phyloP scores from a whole-genome alignment of 2,113 vertebrate genomes.

The Rhinopomastus cyanomelas region DNA sequence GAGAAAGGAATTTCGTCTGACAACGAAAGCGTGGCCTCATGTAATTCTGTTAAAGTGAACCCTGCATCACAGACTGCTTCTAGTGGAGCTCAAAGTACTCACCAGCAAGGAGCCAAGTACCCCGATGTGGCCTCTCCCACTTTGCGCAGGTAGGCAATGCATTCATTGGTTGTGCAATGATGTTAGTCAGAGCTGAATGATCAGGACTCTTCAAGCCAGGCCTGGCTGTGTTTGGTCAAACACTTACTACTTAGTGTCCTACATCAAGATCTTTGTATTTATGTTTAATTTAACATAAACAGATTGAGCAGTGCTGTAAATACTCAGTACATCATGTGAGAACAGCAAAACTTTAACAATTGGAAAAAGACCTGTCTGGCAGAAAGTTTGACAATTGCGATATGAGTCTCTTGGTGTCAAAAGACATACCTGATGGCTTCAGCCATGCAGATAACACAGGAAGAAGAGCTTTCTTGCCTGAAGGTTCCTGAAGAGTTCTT shows the following conservation, averaged over 20 bases:
- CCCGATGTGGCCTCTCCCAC: slow-evolving; percentile 95
- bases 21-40: slow-evolving; percentile 83
- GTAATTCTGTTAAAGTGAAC: slow-evolving; percentile 84
- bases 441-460: neutral
- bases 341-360: neutral
- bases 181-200: neutral
- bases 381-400: neutral
- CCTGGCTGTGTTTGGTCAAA: neutral
- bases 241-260: slow-evolving; percentile 4
- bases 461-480: neutral
- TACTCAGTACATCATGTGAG: accelerated
- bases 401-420: neutral
- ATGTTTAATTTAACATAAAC: neutral
- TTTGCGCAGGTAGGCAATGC: slow-evolving; percentile 85
- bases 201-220: neutral
- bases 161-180: neutral
- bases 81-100: slow-evolving; percentile 77
- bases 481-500: neutral
- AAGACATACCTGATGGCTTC: neutral
- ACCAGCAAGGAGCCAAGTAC: slow-evolving; percentile 88
- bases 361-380: neutral
- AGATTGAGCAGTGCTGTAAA: neutral
- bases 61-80: slow-evolving; percentile 76
- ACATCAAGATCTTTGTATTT: neutral
- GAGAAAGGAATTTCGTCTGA: slow-evolving; percentile 94